These are phyloP conservation scores for Chrysemys picta DNA, from an alignment of 2,113 vertebrate species.

Conservation along the genomic window DNA sequence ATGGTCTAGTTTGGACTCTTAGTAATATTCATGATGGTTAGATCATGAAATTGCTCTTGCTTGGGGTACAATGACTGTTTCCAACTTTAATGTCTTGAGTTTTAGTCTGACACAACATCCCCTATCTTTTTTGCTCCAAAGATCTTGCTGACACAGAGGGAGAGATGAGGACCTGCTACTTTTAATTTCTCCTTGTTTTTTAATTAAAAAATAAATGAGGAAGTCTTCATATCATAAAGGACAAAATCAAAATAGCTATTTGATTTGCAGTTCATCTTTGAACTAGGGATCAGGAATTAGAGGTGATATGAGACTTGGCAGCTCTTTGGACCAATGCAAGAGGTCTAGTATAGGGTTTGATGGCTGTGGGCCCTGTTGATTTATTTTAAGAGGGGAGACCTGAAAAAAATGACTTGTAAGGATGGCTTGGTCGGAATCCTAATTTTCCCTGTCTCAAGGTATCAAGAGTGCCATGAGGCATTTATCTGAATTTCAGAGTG, in stretches of 20 bases:
- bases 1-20: neutral
- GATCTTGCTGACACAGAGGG: neutral
- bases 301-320: neutral
- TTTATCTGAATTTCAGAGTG: neutral
- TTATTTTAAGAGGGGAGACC: neutral
- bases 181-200: neutral
- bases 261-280: neutral
- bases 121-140: neutral
- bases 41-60: neutral
- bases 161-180: neutral
- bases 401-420: neutral
- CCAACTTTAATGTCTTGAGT: neutral
- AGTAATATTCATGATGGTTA: neutral
- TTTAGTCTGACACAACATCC: rapidly evolving
- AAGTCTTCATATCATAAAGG: rapidly evolving
- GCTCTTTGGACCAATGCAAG: neutral
- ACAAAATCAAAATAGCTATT: neutral
- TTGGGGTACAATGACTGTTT: rapidly evolving
- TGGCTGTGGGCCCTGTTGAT: neutral
- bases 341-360: neutral
- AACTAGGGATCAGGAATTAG: neutral
- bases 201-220: neutral
- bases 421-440: neutral
- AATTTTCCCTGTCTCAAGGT: neutral
- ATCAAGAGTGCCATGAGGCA: neutral